Evolutionary conservation across 2,797 vertebrate species (phyloP), one percentile per base, ranked within the genome.

Genomic region (Arrhamphus sclerolepis): DNA sequence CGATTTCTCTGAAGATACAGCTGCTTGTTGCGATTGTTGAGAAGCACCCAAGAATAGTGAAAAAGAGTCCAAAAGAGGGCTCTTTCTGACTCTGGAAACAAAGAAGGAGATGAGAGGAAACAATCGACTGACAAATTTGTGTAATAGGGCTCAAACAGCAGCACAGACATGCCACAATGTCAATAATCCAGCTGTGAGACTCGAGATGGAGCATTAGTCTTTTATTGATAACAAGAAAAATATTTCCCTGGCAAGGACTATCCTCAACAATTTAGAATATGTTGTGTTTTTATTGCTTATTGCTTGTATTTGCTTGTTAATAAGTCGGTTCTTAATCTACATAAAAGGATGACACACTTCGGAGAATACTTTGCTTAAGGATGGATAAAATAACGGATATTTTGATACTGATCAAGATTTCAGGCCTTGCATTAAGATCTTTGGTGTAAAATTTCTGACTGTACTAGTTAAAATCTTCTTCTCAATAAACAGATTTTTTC

Each of bases 11-110:
- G 87, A 87, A 87, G 79, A 91, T 92, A 92, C 83, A 87, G 80
- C 77, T 77, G 84, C 90, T 88, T 93, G 88, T 92, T 96, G 92
- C 87, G 91, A 94, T 92, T 94, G 93, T 91, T 91, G 87, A 84
- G 84, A 62, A 70, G 65, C 17, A 52, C 68, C 43, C 56, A 40
- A 72, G 55, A 72, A 42, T 49, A 56, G 59, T 40, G 83, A 85
- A 51, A 57, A 52, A 75, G 8, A 34, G 31, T 10, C 1, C 2
- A 2, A 34, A 2, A 34, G 6, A 34, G 31, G 77, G 70, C 57
- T 56, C 60, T 0, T 51, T 46, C 18, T 19, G 60, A 69, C 24
- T 26, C 24, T 26, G 44, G 68, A 50, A 22, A 57, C 28, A 66
- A 56, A 65, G 52, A 24, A 57, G 16, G 47, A 62, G 51, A 60